These are phyloP conservation scores for Danio aesculapii DNA, from an alignment of 2,797 vertebrate genomes.

Conservation along the genomic window DNA sequence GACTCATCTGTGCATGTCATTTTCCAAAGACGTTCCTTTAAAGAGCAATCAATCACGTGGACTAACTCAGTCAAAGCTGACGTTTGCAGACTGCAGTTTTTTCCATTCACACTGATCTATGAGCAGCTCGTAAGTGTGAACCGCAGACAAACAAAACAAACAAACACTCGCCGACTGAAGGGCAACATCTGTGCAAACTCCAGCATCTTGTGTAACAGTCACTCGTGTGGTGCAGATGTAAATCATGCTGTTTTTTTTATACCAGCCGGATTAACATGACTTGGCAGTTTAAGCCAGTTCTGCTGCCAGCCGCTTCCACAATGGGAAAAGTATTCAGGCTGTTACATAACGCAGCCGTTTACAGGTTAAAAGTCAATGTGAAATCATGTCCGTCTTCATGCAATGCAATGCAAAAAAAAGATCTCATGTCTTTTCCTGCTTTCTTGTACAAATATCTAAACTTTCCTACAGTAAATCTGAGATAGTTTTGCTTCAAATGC, in stretches of 20 bases:
- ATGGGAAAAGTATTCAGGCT: not conserved
- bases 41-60: not conserved
- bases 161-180: not conserved
- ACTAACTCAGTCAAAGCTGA: not conserved
- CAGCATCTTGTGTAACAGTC: not conserved
- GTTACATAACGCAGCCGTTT: not conserved
- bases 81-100: not conserved
- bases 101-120: not conserved
- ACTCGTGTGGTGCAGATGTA: not conserved
- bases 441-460: too few species aligned
- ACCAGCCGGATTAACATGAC: not conserved
- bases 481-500: too few species aligned
- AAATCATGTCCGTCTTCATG: not conserved
- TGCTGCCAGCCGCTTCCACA: not conserved
- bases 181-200: constrained; percentile 31
- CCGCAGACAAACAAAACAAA: not conserved
- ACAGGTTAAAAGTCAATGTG: not conserved
- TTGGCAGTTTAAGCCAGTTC: not conserved
- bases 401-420: too few species aligned
- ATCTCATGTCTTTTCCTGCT: too few species aligned
- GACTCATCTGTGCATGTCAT: constrained; percentile 24
- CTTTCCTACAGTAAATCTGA: too few species aligned
- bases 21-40: constrained; percentile 27
- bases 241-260: not conserved
- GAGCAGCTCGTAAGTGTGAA: constrained; percentile 21